Base-by-base conservation (phyloP, 2,888 invertebrate genomes). In the Argyresthia goedartella region DNA sequence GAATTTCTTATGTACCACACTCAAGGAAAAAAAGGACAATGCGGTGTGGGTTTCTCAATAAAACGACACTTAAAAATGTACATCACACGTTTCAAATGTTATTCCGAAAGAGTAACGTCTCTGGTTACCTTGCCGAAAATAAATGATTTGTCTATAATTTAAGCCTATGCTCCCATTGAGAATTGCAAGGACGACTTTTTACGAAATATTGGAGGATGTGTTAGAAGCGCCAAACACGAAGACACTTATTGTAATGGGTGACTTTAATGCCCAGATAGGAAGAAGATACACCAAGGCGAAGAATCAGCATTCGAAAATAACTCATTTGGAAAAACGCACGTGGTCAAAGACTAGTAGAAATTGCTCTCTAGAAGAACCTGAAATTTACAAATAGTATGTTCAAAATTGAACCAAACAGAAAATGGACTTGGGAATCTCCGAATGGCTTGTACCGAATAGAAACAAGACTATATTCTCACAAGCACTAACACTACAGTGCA, bases 401-500 rank as follows among this genome's bases (percentile, higher is more conserved):
- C 49, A 56, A 58, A 39, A 56, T 55, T 8, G 50, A 51, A 33
- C 16, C n/a, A n/a, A 51, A 49, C 10, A 51, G n/a, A n/a, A n/a
- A n/a, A n/a, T n/a, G n/a, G n/a, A n/a, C n/a, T n/a, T n/a, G n/a
- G n/a, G n/a, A n/a, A 36, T 58, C 57, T 7, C 59, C 60, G 13
- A 54, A 57, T 43, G 56, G 56, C 0, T 35, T 36, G 3, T 25
- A 54, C 8, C 56, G 44, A 50, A 61, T 59, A 14, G 58, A 59
- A 51, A 59, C 59, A n/a, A 50, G 59, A 59, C 39, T 58, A 52
- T 34, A 55, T 58, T 1, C n/a, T 55, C 4, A 56, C 55, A 3
- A 59, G 59, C 36, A 55, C 33, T 50, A 16, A 7, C 9, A 55
- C 44, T 11, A 11, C 6, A 1, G 55, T 59, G 16, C 11, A 53